These are phyloP conservation scores for Epinotia brunnichana DNA, from an alignment of 2,888 invertebrate species.

Conservation along the genomic window DNA sequence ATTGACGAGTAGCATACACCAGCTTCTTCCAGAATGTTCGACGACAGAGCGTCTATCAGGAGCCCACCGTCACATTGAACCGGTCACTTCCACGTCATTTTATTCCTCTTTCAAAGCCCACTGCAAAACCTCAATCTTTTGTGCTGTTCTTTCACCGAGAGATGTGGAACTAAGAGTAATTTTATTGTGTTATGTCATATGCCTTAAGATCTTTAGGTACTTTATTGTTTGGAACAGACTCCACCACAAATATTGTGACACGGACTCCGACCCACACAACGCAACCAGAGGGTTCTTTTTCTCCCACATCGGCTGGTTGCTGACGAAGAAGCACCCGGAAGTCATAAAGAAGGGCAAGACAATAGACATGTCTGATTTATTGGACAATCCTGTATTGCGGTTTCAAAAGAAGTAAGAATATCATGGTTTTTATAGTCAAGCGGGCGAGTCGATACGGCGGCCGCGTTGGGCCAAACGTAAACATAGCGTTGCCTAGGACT, in stretches of 20 bases:
- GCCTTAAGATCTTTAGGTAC: no score
- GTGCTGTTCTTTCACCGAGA: no score
- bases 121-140: not conserved
- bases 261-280: constrained; percentile 85
- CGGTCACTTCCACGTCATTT: no score
- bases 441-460: no score
- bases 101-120: constrained; percentile 55
- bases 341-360: constrained; percentile 72
- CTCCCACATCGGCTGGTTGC: constrained; percentile 90
- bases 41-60: no score
- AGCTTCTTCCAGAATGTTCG: no score
- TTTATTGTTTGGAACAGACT: not conserved
- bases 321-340: constrained; percentile 88
- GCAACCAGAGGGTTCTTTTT: constrained; percentile 90
- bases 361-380: constrained; percentile 14
- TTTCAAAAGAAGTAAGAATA: constrained; percentile 30
- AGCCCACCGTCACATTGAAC: no score
- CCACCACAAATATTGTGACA: constrained; percentile 30
- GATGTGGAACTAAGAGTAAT: no score
- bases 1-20: no score
- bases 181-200: no score
- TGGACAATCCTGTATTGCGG: constrained; percentile 11
- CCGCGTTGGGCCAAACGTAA: not conserved
- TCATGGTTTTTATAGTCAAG: not conserved
- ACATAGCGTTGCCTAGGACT: not conserved